Percentiles rank a stretch among this genome's conserved stretches.
These are phyloP conservation scores for Ochropleura leucogaster DNA, from an alignment of 2,888 invertebrate genomes.

Conservation along the genomic window DNA sequence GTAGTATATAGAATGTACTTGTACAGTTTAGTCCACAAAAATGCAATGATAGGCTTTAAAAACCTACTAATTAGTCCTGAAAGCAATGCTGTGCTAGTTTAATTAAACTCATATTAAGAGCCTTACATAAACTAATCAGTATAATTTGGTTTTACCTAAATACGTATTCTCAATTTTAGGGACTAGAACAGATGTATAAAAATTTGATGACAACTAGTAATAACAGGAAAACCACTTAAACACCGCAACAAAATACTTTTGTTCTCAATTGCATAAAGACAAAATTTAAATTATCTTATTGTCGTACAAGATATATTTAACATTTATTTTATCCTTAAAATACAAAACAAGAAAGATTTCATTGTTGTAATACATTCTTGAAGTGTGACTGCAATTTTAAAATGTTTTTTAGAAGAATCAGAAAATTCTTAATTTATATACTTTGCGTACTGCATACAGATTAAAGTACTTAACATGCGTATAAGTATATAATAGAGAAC, in stretches of 20 bases:
- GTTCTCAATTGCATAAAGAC: conserved; percentile 9
- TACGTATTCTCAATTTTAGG: neutral
- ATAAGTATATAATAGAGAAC: neutral
- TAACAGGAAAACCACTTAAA: neutral
- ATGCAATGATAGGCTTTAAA: neutral
- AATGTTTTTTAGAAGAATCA: neutral
- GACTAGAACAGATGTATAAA: neutral
- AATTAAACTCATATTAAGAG: neutral
- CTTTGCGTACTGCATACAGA: neutral
- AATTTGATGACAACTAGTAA: neutral
- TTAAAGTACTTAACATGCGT: neutral
- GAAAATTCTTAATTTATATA: neutral
- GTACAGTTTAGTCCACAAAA: neutral
- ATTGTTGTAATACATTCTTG: neutral
- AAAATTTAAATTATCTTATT: neutral
- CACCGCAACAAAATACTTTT: neutral
- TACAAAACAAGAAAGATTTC: neutral
- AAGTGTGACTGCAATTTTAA: neutral
- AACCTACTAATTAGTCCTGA: neutral
- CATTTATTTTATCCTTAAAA: conserved; percentile 5
- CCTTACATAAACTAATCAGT: neutral
- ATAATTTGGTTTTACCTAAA: neutral
- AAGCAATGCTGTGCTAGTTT: neutral
- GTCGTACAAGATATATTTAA: conserved; percentile 7
- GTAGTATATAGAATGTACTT: no score